These are phyloP conservation scores for Lasioglossum pauxillum DNA, from an alignment of 2,888 invertebrate species.

Conservation along the genomic window DNA sequence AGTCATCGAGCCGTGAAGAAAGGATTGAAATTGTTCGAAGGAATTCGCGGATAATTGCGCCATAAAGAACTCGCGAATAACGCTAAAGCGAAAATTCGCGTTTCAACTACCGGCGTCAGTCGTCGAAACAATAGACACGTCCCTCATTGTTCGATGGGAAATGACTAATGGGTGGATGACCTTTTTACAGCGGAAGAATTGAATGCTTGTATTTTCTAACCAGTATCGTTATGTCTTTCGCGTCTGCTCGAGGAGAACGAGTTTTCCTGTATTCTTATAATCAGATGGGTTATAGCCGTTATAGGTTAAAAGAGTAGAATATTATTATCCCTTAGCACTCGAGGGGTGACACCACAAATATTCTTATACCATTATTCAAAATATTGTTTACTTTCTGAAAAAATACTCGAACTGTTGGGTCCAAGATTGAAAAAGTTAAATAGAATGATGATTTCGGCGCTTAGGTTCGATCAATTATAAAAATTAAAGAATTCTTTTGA, in stretches of 20 bases:
- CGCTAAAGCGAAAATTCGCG: neutral
- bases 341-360: too few relatives aligned
- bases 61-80: slow-evolving; percentile 4
- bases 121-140: neutral
- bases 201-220: neutral
- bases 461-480: too few relatives aligned
- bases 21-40: neutral
- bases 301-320: neutral
- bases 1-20: slow-evolving; percentile 13
- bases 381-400: too few relatives aligned
- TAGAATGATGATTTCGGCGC: too few relatives aligned
- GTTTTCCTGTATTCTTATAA: neutral
- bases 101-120: neutral
- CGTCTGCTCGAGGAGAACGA: neutral
- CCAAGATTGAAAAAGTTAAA: too few relatives aligned
- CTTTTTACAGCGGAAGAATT: neutral
- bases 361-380: too few relatives aligned
- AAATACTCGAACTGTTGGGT: too few relatives aligned
- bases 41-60: neutral
- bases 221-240: neutral
- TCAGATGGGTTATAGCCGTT: neutral
- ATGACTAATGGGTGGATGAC: neutral
- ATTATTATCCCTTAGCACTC: too few relatives aligned
- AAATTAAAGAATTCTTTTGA: too few relatives aligned
- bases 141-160: neutral